Percentiles rank a stretch among this genome's conserved stretches.
Conservation (phyloP, 2,888 invertebrate species). For the Eledone cirrhosa region DNA sequence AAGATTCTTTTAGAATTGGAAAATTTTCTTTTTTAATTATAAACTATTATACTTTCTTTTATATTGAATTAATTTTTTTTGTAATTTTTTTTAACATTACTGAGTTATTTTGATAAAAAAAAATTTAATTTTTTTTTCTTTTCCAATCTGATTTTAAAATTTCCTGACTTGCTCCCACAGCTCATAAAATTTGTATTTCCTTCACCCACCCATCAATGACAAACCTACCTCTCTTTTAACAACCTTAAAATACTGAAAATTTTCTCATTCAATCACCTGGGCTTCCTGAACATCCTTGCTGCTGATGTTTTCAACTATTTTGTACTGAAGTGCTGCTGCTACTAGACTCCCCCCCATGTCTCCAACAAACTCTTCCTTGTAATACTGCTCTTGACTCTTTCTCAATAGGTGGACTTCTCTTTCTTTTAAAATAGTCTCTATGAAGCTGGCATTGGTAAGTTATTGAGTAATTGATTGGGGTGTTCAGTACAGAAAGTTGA, state of each 20-base stretch:
- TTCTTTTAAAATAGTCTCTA: constrained; percentile 13
- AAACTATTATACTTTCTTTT: neutral
- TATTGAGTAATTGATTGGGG: constrained; percentile 12
- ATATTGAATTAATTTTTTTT: neutral
- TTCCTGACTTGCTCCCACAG: constrained; percentile 19
- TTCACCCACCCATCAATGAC: neutral
- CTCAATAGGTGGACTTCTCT: constrained; percentile 25
- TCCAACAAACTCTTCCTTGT: constrained; percentile 6
- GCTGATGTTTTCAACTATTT: constrained; percentile 20
- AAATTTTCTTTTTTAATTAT: neutral
- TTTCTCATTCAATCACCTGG: constrained; percentile 19
- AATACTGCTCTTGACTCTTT: constrained; percentile 22
- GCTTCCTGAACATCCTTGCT: constrained; percentile 22
- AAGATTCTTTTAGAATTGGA: neutral
- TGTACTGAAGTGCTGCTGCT: constrained; percentile 28
- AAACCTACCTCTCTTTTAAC: neutral
- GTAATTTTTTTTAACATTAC: neutral
- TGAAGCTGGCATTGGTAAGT: constrained; percentile 24
- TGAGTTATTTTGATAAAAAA: neutral
- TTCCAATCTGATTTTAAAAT: neutral
- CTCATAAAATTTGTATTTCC: neutral
- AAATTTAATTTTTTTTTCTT: neutral
- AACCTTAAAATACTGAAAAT: constrained; percentile 1
- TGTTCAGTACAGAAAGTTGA: constrained; percentile 28
- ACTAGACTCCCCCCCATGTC: neutral